Base-by-base conservation (phyloP, 2,113 vertebrate species). In the Ciconia stormi region DNA sequence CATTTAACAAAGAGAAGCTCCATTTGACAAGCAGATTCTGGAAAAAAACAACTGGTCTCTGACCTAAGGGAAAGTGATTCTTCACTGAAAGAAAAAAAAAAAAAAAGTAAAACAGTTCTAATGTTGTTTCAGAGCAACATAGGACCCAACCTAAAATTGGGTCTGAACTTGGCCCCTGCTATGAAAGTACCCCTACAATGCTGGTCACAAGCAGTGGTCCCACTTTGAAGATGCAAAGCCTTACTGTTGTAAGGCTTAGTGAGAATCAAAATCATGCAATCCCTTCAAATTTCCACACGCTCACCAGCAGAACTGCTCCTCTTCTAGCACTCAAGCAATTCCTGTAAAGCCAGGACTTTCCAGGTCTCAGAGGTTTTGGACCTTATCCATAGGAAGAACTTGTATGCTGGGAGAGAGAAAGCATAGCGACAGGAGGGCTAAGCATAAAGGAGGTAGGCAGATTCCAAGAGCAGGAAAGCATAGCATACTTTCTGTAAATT, bases 1-100 rank as follows among this genome's bases (percentile, higher is more conserved):
- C 56, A 82, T 36, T 76, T 79, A 91, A 93, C 81, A 82, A 86
- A 93, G 59, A 90, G 32, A 95, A 78, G 61, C 50, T 92, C 82
- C 76, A 71, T 53, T 74, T 80, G 42, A 88, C 58, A 94, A 85
- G 46, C 15, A 42, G 22, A 86, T 63, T 82, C 76, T 44, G 55
- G 46, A 12, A 61, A 77, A 87, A 86, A 95, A 14, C 25, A 91
- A 84, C 12, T 65, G 16, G 17, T 89, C 32, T 94, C 44, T 50
- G 58, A 90, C 32, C 9, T 30, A 81, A 32, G 17, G 46, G 50
- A 85, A 93, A 95, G 13, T 23, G 16, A 72, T 52, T 86, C 53
- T 90, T 85, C 21, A 61, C 25, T 9, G 22, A 67, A 82, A 65
- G 5, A 27, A 62, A 25, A 47, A 50, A 44, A 59, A 67, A 42